These are phyloP conservation scores for Teinopalpus imperialis DNA, from an alignment of 2,888 invertebrate species.

Conservation along the genomic window DNA sequence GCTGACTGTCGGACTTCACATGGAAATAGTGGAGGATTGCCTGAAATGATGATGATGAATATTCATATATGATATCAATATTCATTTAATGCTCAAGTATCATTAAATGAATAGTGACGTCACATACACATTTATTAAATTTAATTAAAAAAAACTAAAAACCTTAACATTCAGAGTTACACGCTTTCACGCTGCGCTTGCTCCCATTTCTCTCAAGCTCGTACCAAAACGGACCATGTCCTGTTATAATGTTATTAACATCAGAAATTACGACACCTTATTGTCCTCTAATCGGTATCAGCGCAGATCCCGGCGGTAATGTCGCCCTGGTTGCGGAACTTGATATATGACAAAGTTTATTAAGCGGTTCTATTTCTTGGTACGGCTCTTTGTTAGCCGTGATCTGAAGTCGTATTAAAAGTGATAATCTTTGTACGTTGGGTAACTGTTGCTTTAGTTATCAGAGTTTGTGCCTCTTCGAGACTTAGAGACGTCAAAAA, in stretches of 20 bases:
- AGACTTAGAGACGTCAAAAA: no score
- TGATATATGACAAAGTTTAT: conserved; percentile 28
- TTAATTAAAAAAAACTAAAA: no score
- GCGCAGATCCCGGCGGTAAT: conserved; percentile 22
- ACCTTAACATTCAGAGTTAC: conserved; percentile 4
- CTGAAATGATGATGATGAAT: no score
- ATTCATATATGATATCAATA: no score
- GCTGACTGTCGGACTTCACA: no score
- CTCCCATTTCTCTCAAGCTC: conserved; percentile 45
- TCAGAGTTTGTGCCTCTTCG: no score
- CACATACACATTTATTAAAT: no score
- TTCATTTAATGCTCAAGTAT: no score
- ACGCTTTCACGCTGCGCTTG: conserved; percentile 20
- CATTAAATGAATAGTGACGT: no score
- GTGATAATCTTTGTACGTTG: not conserved
- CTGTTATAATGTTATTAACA: conserved; percentile 72
- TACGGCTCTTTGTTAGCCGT: conserved; percentile 2
- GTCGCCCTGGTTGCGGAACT: not conserved
- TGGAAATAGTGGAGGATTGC: no score
- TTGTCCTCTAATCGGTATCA: conserved; percentile 57
- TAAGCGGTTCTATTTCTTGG: not conserved
- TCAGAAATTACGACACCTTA: conserved; percentile 69
- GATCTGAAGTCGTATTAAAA: not conserved
- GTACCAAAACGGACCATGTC: conserved; percentile 47
- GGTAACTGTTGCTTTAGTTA: no score